These are phyloP conservation scores for Tribolium madens DNA, from an alignment of 1,140 invertebrate species.

Conservation along the genomic window DNA sequence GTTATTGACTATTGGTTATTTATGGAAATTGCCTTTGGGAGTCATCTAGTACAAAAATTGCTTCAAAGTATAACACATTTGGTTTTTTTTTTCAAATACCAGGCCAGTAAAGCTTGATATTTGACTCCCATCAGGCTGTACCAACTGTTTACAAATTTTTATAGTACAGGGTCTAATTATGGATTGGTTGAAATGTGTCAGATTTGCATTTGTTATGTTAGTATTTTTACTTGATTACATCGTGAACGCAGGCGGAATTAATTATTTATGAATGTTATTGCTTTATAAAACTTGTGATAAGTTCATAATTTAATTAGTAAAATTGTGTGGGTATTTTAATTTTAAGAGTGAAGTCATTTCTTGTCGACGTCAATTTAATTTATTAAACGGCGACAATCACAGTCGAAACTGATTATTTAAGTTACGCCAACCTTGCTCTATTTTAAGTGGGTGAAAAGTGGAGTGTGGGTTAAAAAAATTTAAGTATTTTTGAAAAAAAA, in stretches of 20 bases:
- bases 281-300: constrained; percentile 31
- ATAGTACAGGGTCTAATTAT: neutral
- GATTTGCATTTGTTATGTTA: constrained; percentile 16
- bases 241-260: neutral
- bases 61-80: too few species aligned
- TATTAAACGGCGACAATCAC: constrained; percentile 15
- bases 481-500: constrained; percentile 17
- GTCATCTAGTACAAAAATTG: neutral
- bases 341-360: neutral
- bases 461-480: constrained; percentile 16
- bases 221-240: too few species aligned
- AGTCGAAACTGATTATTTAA: neutral
- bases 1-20: constrained; percentile 28
- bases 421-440: constrained; percentile 4
- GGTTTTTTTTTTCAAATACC: neutral
- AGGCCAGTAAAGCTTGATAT: neutral
- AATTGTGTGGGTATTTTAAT: constrained; percentile 6
- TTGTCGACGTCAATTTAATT: neutral
- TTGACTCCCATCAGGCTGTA: neutral
- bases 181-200: neutral
- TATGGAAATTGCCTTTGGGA: neutral
- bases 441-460: constrained; percentile 1
- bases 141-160: neutral
- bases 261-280: constrained; percentile 2
- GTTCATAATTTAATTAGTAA: neutral